Percentiles rank a stretch among this genome's conserved stretches.
Evolutionary conservation across 1,140 invertebrate species (phyloP).

Genomic region (Hypsibius dujardini): DNA sequence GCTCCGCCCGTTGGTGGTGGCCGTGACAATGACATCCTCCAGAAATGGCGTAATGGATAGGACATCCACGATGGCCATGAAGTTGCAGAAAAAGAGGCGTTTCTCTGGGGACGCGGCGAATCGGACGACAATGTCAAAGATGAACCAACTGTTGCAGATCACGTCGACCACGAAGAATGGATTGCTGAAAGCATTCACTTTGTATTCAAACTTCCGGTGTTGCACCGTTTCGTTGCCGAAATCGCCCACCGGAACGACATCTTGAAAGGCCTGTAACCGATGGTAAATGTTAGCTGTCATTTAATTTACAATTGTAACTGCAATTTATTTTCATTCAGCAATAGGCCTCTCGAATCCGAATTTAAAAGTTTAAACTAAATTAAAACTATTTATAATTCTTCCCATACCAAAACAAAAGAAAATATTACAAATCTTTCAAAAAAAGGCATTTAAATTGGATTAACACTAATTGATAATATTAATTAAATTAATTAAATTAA

Average conservation of each 20-base stretch:
- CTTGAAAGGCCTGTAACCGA: not conserved
- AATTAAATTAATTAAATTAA: too few relatives aligned
- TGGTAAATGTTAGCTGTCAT: too few relatives aligned
- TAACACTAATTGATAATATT: too few relatives aligned
- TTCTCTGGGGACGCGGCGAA: not conserved
- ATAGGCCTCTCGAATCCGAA: too few relatives aligned
- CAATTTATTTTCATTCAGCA: too few relatives aligned
- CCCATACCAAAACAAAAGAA: too few relatives aligned
- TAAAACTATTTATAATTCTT: too few relatives aligned
- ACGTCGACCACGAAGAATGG: conserved; percentile 3
- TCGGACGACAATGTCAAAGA: conserved; percentile 1
- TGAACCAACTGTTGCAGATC: conserved; percentile 6
- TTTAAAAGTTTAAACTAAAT: too few relatives aligned
- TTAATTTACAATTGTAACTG: too few relatives aligned
- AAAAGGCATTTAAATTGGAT: too few relatives aligned
- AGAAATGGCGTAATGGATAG: conserved; percentile 3
- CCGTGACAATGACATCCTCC: not conserved
- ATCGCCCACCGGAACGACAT: too few relatives aligned
- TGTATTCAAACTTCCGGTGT: not conserved
- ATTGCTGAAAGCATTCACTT: not conserved
- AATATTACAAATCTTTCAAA: too few relatives aligned
- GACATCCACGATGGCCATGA: not conserved
- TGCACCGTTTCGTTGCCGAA: not conserved
- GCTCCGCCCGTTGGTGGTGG: not conserved
- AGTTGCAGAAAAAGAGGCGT: not conserved